Evolutionary conservation across 2,888 invertebrate genomes (phyloP).

Genomic region (Netelia inedita): DNA sequence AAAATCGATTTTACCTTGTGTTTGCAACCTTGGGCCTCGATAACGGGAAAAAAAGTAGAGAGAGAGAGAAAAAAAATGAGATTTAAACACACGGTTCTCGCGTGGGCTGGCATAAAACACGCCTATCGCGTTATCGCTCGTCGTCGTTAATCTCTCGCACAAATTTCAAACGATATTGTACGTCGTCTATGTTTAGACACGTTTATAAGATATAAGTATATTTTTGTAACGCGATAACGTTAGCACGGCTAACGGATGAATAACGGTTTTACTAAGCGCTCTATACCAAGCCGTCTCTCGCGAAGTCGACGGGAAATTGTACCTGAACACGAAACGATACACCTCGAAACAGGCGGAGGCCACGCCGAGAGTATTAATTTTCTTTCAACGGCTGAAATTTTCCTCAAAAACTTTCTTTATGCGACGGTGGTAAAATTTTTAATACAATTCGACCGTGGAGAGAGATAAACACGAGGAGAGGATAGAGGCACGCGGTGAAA

Average conservation of each 20-base stretch:
- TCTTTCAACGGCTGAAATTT: not conserved
- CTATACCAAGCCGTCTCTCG: constrained; percentile 6
- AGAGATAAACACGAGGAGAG: constrained; percentile 18
- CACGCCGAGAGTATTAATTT: not conserved
- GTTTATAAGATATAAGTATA: not conserved
- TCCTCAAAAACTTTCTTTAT: constrained; percentile 19
- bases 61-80: not conserved
- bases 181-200: not conserved
- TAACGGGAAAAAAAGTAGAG: not conserved
- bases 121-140: constrained; percentile 32
- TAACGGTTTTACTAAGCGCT: constrained; percentile 11
- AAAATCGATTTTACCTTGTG: constrained; percentile 50
- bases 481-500: constrained; percentile 31
- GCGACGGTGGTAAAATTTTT: not conserved
- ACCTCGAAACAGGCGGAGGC: not conserved
- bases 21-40: constrained; percentile 39
- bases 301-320: not conserved
- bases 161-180: constrained; percentile 22
- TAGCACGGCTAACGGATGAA: constrained; percentile 4
- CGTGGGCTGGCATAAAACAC: constrained; percentile 35
- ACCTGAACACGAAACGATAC: not conserved
- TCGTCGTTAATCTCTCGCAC: constrained; percentile 31
- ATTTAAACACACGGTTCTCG: constrained; percentile 44
- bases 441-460: not conserved
- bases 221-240: constrained; percentile 30